Conservation (phyloP, 1,140 invertebrate genomes). For the Samia ricini region DNA sequence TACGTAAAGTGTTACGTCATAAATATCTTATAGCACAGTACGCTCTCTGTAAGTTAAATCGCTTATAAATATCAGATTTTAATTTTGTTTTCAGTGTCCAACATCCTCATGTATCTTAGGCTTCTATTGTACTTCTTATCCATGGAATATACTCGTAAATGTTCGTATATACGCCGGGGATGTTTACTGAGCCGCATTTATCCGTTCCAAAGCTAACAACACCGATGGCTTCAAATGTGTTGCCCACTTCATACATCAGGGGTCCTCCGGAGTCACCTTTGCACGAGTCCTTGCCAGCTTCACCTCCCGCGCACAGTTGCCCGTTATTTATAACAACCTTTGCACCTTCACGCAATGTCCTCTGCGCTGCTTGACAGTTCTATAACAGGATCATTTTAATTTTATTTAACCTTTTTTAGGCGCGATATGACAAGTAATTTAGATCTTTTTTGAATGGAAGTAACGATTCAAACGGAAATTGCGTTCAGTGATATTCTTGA, state of each 20-base stretch:
- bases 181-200: constrained; percentile 70
- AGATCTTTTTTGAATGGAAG: too few relatives aligned
- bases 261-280: constrained; percentile 78
- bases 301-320: constrained; percentile 54
- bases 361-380: neutral
- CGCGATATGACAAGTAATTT: too few relatives aligned
- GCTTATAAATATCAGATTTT: too few relatives aligned
- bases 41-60: too few relatives aligned
- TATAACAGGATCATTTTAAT: too few relatives aligned
- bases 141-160: constrained; percentile 77
- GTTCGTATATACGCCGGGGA: constrained; percentile 81
- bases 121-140: constrained; percentile 58
- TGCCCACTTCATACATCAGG: constrained; percentile 66
- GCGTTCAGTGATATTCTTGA: too few relatives aligned
- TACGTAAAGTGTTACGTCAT: too few relatives aligned
- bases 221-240: constrained; percentile 53
- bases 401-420: too few relatives aligned
- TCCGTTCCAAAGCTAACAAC: constrained; percentile 79
- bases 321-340: constrained; percentile 48
- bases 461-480: too few relatives aligned
- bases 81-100: too few relatives aligned
- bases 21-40: too few relatives aligned
- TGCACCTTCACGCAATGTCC: neutral
- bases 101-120: neutral
- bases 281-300: constrained; percentile 46